These are phyloP conservation scores for Oncorhynchus kisutch DNA, from an alignment of 2,113 vertebrate genomes.

Conservation along the genomic window DNA sequence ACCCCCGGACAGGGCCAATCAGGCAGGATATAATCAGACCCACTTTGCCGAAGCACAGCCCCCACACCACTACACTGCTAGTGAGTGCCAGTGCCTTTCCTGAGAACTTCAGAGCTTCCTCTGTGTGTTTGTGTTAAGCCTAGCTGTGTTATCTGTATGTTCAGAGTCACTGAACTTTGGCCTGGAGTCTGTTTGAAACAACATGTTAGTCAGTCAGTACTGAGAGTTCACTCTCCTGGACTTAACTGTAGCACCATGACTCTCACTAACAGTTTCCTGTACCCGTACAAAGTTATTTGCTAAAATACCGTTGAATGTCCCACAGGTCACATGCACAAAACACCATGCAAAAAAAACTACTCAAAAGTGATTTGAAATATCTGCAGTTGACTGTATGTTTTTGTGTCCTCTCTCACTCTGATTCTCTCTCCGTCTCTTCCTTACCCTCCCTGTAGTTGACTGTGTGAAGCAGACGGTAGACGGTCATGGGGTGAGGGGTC, in stretches of 20 bases:
- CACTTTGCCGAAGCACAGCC: neutral
- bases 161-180: conserved; percentile 45
- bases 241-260: neutral
- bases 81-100: neutral
- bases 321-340: no score
- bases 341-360: no score
- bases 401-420: neutral
- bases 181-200: conserved; percentile 19
- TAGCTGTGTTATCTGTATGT: conserved; percentile 20
- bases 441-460: conserved; percentile 67
- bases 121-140: neutral
- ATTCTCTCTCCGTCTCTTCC: neutral
- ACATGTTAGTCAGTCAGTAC: conserved; percentile 25
- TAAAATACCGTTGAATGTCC: no score
- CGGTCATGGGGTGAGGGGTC: conserved; percentile 80
- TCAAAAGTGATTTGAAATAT: no score
- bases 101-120: no score
- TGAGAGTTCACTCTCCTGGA: neutral
- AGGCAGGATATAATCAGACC: no score
- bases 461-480: conserved; percentile 87
- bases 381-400: no score
- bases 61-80: no score
- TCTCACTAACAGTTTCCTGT: no score
- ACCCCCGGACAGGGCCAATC: no score
- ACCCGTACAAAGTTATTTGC: no score